Evolutionary conservation across 1,140 invertebrate genomes (phyloP).

Genomic region (Penaeus chinensis): DNA sequence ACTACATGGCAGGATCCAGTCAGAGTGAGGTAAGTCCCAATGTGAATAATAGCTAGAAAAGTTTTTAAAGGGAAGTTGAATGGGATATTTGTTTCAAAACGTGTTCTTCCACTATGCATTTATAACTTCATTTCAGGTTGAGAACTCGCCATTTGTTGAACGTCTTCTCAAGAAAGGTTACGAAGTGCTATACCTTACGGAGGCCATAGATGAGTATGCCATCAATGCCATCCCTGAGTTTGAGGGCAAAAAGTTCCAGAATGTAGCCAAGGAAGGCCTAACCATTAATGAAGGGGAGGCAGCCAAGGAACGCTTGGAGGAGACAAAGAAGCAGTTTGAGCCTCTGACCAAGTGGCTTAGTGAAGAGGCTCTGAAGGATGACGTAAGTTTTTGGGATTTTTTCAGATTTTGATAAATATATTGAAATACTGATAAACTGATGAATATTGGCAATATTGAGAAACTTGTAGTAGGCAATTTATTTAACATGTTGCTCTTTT

Average conservation of each 20-base stretch:
- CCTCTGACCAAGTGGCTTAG: slow-evolving; percentile 92
- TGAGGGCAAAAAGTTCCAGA: slow-evolving; percentile 99
- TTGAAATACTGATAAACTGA: too few species aligned
- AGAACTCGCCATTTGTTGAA: slow-evolving; percentile 96
- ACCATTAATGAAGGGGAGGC: slow-evolving; percentile 85
- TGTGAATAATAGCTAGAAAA: neutral
- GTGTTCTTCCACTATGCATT: neutral
- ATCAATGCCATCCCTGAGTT: slow-evolving; percentile 98
- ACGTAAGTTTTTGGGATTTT: slow-evolving; percentile 70
- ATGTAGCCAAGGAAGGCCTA: slow-evolving; percentile 98
- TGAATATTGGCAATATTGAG: too few species aligned
- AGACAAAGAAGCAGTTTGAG: slow-evolving; percentile 85
- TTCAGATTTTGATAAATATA: too few species aligned
- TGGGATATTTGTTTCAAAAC: neutral
- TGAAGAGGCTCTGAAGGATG: slow-evolving; percentile 86
- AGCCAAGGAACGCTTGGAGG: slow-evolving; percentile 85
- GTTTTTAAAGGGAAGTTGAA: neutral
- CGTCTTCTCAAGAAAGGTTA: slow-evolving; percentile 92
- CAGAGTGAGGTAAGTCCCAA: slow-evolving; percentile 77
- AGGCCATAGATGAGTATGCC: slow-evolving; percentile 98
- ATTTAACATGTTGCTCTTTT: too few species aligned
- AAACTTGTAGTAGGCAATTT: too few species aligned
- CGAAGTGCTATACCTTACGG: slow-evolving; percentile 94
- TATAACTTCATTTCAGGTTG: slow-evolving; percentile 72
- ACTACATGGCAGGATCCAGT: slow-evolving; percentile 93